These are phyloP conservation scores for Pollimyrus isidori DNA, from an alignment of 2,113 vertebrate species.

Conservation along the genomic window DNA sequence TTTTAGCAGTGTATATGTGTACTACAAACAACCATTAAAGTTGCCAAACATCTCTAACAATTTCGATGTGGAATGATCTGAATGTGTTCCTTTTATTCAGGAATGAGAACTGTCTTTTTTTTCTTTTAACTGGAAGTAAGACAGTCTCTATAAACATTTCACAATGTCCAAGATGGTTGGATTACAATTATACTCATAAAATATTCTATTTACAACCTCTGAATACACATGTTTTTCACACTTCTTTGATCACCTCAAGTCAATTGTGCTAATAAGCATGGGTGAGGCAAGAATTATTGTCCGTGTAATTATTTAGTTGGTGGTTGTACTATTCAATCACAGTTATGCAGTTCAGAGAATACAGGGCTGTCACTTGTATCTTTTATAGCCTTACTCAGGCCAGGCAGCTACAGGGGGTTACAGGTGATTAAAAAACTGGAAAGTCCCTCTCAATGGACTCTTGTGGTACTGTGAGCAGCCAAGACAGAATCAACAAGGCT, in stretches of 20 bases:
- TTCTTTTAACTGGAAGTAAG: neutral
- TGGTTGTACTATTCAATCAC: too few species aligned
- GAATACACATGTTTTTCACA: neutral
- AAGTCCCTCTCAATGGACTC: too few species aligned
- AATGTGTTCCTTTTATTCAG: neutral
- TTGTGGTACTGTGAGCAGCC: too few species aligned
- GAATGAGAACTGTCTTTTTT: neutral
- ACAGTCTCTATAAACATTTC: neutral
- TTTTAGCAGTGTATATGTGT: neutral
- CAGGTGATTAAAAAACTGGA: too few species aligned
- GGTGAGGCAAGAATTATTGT: too few species aligned
- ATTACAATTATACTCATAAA: neutral
- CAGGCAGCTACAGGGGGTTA: too few species aligned
- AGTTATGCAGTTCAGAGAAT: too few species aligned
- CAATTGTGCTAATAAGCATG: neutral
- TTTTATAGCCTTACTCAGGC: too few species aligned
- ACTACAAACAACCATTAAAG: neutral
- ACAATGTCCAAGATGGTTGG: neutral
- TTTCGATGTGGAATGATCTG: neutral
- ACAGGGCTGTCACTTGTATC: too few species aligned
- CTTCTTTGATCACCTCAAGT: neutral
- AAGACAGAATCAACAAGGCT: too few species aligned
- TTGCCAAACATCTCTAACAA: neutral
- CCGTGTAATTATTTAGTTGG: too few species aligned
- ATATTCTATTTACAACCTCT: neutral